phyloP scores from a whole-genome alignment of 2,888 invertebrate genomes.

The Heterodera filipjevi region DNA sequence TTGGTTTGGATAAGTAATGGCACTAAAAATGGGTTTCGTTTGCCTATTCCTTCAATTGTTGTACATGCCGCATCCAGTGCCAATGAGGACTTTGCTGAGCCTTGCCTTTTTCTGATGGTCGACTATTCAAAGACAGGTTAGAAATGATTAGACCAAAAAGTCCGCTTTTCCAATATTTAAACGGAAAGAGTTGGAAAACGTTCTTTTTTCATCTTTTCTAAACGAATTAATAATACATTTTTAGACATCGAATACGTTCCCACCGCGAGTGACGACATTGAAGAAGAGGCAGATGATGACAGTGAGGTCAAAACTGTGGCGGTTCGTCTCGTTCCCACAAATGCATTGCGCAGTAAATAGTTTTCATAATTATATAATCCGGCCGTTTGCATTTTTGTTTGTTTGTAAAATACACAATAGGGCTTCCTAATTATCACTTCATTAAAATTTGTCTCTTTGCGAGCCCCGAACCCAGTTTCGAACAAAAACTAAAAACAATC shows the following conservation, averaged over 20 bases:
- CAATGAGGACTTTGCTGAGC: constrained; percentile 39
- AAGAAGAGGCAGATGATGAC: constrained; percentile 38
- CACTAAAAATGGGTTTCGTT: constrained; percentile 32
- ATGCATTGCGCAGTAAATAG: constrained; percentile 29
- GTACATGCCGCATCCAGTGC: constrained; percentile 40
- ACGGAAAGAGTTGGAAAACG: too few species aligned
- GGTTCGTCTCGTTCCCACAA: constrained; percentile 38
- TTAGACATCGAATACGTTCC: constrained; percentile 39
- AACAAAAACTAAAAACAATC: not conserved
- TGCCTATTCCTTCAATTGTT: constrained; percentile 40
- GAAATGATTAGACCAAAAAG: not conserved
- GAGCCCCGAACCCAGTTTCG: not conserved
- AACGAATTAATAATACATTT: not conserved
- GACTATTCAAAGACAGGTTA: constrained; percentile 38
- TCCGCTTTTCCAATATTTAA: too few species aligned
- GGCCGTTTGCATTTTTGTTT: too few species aligned
- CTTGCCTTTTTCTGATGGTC: constrained; percentile 37
- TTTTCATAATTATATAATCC: too few species aligned
- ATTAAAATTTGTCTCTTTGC: too few species aligned
- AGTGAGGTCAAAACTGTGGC: constrained; percentile 35
- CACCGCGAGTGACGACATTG: constrained; percentile 21
- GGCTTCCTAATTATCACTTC: too few species aligned
- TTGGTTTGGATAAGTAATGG: constrained; percentile 31
- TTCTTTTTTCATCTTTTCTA: too few species aligned
- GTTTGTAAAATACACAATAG: too few species aligned